Conservation (phyloP, 2,797 vertebrate genomes). For the Acrossocheilus wenchowensis region DNA sequence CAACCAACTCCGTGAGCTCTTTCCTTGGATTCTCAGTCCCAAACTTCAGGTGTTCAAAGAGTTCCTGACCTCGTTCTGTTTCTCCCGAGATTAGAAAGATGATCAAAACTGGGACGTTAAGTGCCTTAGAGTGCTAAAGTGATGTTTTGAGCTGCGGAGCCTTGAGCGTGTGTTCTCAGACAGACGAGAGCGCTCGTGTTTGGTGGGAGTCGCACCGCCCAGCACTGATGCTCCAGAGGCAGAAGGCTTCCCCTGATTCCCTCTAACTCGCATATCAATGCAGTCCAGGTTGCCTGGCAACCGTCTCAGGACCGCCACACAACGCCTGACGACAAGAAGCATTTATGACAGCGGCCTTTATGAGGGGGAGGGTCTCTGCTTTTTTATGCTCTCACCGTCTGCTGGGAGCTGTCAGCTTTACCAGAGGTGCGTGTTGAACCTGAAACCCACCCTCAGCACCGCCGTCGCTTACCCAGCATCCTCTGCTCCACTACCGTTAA, state of each 20-base stretch:
- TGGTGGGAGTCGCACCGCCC: slow-evolving; percentile 59
- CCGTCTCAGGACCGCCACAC: slow-evolving; percentile 83
- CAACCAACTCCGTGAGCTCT: slow-evolving; percentile 27
- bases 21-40: slow-evolving; percentile 23
- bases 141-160: slow-evolving; percentile 16
- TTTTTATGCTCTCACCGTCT: slow-evolving; percentile 14
- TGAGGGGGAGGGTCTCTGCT: slow-evolving; percentile 68
- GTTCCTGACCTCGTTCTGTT: slow-evolving; percentile 13
- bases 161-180: slow-evolving; percentile 32
- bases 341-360: slow-evolving; percentile 75
- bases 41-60: slow-evolving; percentile 32
- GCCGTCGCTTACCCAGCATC: slow-evolving; percentile 1
- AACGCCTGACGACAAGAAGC: slow-evolving; percentile 70
- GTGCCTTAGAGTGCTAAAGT: slow-evolving; percentile 33
- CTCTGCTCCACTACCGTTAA: neutral
- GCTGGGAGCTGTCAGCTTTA: slow-evolving; percentile 27
- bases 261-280: slow-evolving; percentile 85
- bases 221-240: slow-evolving; percentile 72
- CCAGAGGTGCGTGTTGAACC: slow-evolving; percentile 9
- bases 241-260: slow-evolving; percentile 81
- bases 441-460: neutral
- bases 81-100: slow-evolving; percentile 2
- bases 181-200: slow-evolving; percentile 61
- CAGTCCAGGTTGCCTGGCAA: slow-evolving; percentile 86
- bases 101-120: slow-evolving; percentile 17